Conservation (phyloP, 2,797 vertebrate genomes). For the Channallabes apus region DNA sequence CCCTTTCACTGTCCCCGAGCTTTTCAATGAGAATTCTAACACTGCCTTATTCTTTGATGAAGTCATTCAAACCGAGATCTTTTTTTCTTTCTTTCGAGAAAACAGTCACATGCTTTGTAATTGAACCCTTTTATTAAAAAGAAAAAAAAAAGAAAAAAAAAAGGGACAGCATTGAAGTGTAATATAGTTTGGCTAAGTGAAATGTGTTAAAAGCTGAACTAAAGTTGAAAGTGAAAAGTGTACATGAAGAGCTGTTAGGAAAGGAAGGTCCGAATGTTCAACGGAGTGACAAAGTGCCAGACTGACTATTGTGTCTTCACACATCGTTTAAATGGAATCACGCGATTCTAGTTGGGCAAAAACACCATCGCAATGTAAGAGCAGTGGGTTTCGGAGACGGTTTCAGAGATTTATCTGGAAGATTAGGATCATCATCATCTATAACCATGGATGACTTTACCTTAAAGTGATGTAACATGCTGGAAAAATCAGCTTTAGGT, state of each 20-base stretch:
- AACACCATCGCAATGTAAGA: not conserved
- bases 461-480: not conserved
- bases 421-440: not conserved
- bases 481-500: not conserved
- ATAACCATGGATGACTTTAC: not conserved
- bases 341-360: not conserved
- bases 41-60: not conserved
- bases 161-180: not conserved
- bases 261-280: not conserved
- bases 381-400: not conserved
- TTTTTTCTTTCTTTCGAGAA: not conserved
- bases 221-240: not conserved
- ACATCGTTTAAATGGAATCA: not conserved
- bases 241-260: not conserved
- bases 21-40: not conserved
- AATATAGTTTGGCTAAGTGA: not conserved
- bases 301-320: not conserved
- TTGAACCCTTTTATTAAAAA: not conserved
- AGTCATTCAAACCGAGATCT: not conserved
- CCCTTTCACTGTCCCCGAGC: not conserved
- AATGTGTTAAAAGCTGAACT: not conserved
- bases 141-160: too few species aligned
- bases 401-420: not conserved
- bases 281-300: not conserved
- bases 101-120: not conserved